phyloP scores from a whole-genome alignment of 2,888 invertebrate species.

The Dicycla oo region DNA sequence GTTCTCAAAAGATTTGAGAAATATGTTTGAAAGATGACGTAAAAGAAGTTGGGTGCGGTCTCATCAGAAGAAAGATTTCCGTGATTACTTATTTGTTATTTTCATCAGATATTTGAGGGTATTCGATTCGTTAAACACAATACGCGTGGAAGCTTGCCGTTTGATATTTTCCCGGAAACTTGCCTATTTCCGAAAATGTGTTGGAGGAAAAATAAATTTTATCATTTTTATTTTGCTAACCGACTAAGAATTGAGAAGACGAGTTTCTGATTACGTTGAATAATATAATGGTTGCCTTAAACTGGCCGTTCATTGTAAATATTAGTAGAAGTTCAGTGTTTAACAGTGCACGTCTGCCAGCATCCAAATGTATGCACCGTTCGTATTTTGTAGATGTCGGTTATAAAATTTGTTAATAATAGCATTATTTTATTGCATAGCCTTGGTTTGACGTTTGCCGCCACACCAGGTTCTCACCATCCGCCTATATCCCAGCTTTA shows the following conservation, averaged over 20 bases:
- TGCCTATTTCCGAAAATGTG: neutral
- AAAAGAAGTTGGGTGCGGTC: neutral
- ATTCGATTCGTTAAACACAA: neutral
- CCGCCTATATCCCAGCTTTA: too few species aligned
- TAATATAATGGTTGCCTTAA: neutral
- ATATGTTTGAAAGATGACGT: neutral
- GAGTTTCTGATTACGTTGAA: neutral
- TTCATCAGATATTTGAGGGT: neutral
- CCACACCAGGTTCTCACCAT: too few species aligned
- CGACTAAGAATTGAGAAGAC: neutral
- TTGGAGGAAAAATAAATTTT: neutral
- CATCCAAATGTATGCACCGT: neutral
- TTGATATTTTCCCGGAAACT: neutral
- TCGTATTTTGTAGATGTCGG: neutral
- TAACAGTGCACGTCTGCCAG: neutral
- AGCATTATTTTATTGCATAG: too few species aligned
- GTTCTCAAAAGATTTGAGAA: conserved; percentile 17
- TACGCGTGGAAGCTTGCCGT: neutral
- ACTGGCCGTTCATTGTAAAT: neutral
- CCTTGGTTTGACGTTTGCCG: too few species aligned
- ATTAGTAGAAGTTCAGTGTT: neutral
- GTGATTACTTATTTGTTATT: too few species aligned
- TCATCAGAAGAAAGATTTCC: neutral
- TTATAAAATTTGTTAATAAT: neutral
- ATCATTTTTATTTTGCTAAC: neutral